Conservation (phyloP, 2,888 invertebrate species). For the Phortica magna region DNA sequence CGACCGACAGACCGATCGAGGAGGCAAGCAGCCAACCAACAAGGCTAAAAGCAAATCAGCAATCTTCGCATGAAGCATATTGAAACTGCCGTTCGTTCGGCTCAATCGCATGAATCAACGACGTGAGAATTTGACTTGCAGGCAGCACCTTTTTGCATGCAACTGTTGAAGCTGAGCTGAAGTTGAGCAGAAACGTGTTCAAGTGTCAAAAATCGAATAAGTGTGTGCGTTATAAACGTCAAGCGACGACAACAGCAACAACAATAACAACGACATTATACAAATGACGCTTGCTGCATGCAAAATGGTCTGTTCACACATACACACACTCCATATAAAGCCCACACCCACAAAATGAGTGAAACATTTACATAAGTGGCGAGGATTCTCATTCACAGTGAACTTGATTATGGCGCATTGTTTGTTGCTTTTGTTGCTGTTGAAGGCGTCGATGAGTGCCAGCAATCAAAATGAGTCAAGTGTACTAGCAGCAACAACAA, state of each 20-base stretch:
- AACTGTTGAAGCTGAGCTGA: background rate
- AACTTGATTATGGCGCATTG: constrained; percentile 15
- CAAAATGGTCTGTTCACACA: background rate
- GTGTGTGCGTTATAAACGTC: constrained; percentile 8
- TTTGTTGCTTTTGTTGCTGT: background rate
- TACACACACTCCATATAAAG: background rate
- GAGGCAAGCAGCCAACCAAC: too few relatives aligned
- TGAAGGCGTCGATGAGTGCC: background rate
- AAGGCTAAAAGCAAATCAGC: too few relatives aligned
- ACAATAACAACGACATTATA: background rate
- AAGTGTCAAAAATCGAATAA: constrained; percentile 29
- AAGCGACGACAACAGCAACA: constrained; percentile 16
- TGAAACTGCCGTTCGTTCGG: too few relatives aligned
- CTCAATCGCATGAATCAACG: too few relatives aligned
- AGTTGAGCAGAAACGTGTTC: constrained; percentile 20
- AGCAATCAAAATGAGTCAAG: constrained; percentile 11
- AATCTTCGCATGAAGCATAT: too few relatives aligned
- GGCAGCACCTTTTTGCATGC: constrained; percentile 21
- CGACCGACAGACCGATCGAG: background rate
- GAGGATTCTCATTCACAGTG: background rate
- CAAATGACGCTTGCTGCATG: background rate
- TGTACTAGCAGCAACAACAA: background rate
- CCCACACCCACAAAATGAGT: background rate
- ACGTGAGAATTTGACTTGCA: too few relatives aligned
- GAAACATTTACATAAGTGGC: constrained; percentile 3